Evolutionary conservation across 2,113 vertebrate genomes (phyloP), one percentile per base, ranked within the genome.

Genomic region (Heterochromis multidens): DNA sequence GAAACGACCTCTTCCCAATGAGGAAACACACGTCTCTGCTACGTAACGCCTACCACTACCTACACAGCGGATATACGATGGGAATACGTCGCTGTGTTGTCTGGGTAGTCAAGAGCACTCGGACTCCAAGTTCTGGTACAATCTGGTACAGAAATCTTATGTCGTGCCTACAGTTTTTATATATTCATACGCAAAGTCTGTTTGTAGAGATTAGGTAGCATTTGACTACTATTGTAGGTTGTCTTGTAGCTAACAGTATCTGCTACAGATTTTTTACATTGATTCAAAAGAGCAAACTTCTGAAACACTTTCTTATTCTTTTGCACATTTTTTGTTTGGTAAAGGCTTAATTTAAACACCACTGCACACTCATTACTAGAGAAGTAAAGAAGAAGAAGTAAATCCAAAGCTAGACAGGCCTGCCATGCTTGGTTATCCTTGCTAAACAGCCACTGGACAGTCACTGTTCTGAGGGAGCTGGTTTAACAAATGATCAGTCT

Each of bases 401-500:
- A 14, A 52, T 54, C 40, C 46, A 31, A 56, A 59, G 23, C 29
- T 65, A 46, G 85, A 70, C 63, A 65, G 35, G 29, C 57, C 33
- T 59, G n/a, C 46, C 2, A 19, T 33, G 46, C 49, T 31, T 46
- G 29, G 58, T 67, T 79, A 33, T 40, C 29, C 63, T 80, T 56
- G 35, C 56, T 49, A 58, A 72, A 11, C 70, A n/a, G 12, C 60
- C 65, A 74, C 14, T 40, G 43, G 74, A 79, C 54, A 35, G 35
- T 65, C 8, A 21, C 27, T 57, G 40, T 74, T 79, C 4, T 17
- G 25, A 35, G 40, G 43, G 40, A 31, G 7, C 67, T 31, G 60
- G 56, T 83, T 78, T 62, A 77, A 81, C 70, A 31, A 87, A 87
- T 43, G 58, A 54, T 85, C 65, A 86, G 3, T 54, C 61, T 81